phyloP scores from a whole-genome alignment of 1,140 invertebrate species.

The Cyclina sinensis region DNA sequence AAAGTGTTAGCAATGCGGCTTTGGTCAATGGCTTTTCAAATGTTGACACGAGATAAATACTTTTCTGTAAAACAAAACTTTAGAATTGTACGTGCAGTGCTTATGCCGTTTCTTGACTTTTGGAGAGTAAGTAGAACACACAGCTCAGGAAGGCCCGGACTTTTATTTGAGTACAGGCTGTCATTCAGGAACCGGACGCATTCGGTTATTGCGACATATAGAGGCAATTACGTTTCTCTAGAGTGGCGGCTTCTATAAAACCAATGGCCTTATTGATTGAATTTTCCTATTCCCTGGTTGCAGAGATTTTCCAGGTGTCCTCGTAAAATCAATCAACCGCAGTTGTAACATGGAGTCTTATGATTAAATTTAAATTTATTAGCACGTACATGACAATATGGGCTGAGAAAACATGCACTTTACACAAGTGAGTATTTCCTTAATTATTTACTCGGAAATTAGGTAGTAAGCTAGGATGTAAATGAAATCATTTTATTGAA shows the following conservation, averaged over 20 bases:
- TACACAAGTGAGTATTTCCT: not conserved
- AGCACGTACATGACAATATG: not conserved
- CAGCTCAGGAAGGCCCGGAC: too few relatives aligned
- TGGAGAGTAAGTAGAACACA: too few relatives aligned
- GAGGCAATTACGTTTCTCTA: not conserved
- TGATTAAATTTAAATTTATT: slow-evolving; percentile 20
- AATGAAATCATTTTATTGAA: not conserved
- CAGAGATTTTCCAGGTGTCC: slow-evolving; percentile 17
- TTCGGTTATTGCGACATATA: not conserved
- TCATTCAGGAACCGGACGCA: not conserved
- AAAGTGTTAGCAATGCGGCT: too few relatives aligned
- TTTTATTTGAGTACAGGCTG: not conserved
- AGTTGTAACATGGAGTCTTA: not conserved
- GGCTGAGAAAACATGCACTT: not conserved
- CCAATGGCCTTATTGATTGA: slow-evolving; percentile 15
- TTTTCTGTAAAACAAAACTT: too few relatives aligned
- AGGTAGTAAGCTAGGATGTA: not conserved
- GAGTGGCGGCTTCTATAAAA: not conserved
- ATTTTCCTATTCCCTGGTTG: slow-evolving; percentile 9
- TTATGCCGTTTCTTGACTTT: too few relatives aligned
- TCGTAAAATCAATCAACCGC: slow-evolving; percentile 15
- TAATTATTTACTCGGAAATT: not conserved
- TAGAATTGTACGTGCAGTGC: too few relatives aligned
- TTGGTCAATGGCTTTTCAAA: too few relatives aligned
- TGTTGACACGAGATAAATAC: too few relatives aligned